Percentiles rank a stretch among this genome's conserved stretches.
Evolutionary conservation across 2,797 vertebrate genomes (phyloP).

Genomic region (Ctenosaura bakeri): DNA sequence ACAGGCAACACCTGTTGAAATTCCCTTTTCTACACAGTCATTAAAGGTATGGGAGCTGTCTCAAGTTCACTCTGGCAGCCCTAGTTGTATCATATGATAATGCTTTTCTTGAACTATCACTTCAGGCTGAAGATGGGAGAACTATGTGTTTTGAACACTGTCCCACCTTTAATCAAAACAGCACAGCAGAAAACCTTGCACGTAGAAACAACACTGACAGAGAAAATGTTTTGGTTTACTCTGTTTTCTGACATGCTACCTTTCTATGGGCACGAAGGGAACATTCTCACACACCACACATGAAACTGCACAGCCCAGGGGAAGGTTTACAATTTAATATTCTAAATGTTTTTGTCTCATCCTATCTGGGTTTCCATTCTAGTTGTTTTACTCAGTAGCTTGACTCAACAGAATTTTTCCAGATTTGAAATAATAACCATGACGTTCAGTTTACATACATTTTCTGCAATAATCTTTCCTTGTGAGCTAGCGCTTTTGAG

Average conservation of each 20-base stretch:
- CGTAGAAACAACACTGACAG: not conserved
- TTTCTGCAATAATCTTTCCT: not conserved
- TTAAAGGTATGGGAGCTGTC: too few relatives aligned
- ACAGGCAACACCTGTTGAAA: too few relatives aligned
- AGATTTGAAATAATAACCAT: not conserved
- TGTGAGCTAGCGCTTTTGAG: not conserved
- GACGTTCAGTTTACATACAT: not conserved
- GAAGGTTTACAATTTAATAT: too few relatives aligned
- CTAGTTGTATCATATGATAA: not conserved
- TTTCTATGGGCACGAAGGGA: not conserved
- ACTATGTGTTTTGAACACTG: not conserved
- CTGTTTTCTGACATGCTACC: not conserved
- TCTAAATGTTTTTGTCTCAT: too few relatives aligned
- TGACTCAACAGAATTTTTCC: not conserved
- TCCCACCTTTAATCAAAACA: not conserved
- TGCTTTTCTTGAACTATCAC: not conserved
- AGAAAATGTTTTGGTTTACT: not conserved
- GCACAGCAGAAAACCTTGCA: not conserved
- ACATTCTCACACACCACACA: not conserved
- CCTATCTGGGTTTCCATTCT: too few relatives aligned
- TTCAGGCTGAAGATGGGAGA: not conserved
- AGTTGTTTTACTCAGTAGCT: not conserved
- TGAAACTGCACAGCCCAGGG: too few relatives aligned
- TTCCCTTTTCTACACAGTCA: too few relatives aligned
- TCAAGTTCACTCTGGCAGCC: not conserved